A percentile compares a stretch with the other conserved stretches of the same genome.
These are phyloP conservation scores for Triplophysa bombifrons DNA, from an alignment of 2,797 vertebrate species.

Conservation along the genomic window DNA sequence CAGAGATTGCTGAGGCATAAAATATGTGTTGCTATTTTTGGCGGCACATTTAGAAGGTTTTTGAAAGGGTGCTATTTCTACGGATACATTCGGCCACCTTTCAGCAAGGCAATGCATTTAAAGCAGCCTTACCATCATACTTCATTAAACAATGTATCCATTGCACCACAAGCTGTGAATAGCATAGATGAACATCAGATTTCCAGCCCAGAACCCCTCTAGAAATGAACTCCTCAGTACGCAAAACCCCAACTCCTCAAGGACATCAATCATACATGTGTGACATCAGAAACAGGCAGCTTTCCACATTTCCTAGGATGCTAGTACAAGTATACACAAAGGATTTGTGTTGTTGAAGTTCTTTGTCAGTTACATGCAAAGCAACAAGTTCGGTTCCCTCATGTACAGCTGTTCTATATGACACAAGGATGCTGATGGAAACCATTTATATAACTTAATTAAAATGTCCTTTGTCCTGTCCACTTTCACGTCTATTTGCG, in stretches of 20 bases:
- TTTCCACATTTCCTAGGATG: not conserved
- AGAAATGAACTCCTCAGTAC: not conserved
- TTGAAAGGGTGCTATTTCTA: conserved; percentile 27
- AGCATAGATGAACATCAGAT: not conserved
- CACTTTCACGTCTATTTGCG: conserved; percentile 57
- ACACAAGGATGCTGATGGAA: conserved; percentile 3
- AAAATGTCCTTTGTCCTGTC: conserved; percentile 51
- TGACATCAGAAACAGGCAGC: conserved; percentile 9
- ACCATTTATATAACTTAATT: conserved; percentile 54
- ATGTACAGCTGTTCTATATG: not conserved
- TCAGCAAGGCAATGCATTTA: not conserved
- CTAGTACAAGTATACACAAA: not conserved
- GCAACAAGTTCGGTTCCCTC: not conserved
- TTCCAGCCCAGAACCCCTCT: not conserved
- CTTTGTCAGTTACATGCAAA: conserved; percentile 13
- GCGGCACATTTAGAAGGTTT: not conserved
- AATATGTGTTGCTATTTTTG: conserved; percentile 29
- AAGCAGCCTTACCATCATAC: conserved; percentile 4
- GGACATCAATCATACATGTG: not conserved
- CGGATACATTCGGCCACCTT: conserved; percentile 23
- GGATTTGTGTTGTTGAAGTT: not conserved
- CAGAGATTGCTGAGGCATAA: conserved; percentile 22
- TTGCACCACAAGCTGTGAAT: conserved; percentile 1
- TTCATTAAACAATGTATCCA: not conserved
- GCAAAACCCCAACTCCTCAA: conserved; percentile 4